A percentile compares a stretch with the other conserved stretches of the same genome.
These are phyloP conservation scores for Drepana arcuata DNA, from an alignment of 1,140 invertebrate genomes.

Conservation along the genomic window DNA sequence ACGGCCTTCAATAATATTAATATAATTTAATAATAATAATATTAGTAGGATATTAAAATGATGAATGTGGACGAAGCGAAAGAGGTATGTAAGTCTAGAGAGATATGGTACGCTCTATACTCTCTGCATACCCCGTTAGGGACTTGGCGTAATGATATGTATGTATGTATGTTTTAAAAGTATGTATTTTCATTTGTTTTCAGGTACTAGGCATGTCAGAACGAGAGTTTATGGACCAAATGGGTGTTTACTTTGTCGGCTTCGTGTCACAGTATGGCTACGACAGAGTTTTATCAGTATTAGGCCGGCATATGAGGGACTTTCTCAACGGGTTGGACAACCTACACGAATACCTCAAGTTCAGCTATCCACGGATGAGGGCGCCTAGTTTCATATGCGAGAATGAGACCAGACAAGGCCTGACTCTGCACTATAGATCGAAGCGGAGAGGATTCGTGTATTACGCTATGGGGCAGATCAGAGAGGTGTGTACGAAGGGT, in stretches of 20 bases:
- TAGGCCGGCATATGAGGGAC: conserved; percentile 94
- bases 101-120: no score
- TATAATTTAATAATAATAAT: no score
- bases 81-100: no score
- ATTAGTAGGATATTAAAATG: no score
- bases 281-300: conserved; percentile 89
- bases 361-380: conserved; percentile 90
- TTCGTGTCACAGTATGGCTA: conserved; percentile 97
- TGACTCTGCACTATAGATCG: conserved; percentile 94
- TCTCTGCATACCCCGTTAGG: no score
- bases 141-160: no score
- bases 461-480: conserved; percentile 97
- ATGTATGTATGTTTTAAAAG: no score
- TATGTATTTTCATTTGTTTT: no score
- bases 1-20: no score
- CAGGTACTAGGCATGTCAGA: conserved; percentile 89
- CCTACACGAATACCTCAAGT: conserved; percentile 96
- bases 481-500: conserved; percentile 78
- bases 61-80: no score
- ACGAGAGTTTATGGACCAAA: conserved; percentile 89
- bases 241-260: conserved; percentile 92
- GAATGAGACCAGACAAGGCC: conserved; percentile 91
- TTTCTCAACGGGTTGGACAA: conserved; percentile 97
- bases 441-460: conserved; percentile 94
- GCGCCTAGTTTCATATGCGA: conserved; percentile 98